Evolutionary conservation across 2,797 vertebrate genomes (phyloP), one percentile per base, ranked within the genome.

Genomic region (Trachops cirrhosus): DNA sequence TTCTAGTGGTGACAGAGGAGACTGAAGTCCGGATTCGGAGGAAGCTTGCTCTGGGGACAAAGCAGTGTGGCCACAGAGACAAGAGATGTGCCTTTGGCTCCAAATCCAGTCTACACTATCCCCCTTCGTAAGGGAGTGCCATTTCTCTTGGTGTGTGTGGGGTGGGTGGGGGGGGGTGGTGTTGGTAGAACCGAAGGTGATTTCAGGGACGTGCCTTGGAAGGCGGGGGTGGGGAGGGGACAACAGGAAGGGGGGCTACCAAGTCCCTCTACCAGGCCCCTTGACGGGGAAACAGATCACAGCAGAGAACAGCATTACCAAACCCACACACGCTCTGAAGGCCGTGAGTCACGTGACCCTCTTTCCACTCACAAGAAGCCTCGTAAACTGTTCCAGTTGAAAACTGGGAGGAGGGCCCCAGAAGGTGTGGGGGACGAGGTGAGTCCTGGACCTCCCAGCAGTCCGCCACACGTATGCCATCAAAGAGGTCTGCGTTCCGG

Each of bases 91-190:
- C 15, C 16, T 84, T 54, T 2, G 34, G 26, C 21, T 79, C 39
- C 59, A 34, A 48, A 9, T 2, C 0, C 19, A 6, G 0, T 7
- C 59, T 12, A 19, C 26, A 16, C 16, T 3, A 5, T 7, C 26
- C n/a, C 21, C 9, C 41, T 54, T 75, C 48, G 59, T 39, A 34
- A 29, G 16, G 22, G 29, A 59, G 22, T 24, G 5, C 44, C n/a
- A 0, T 34, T 32, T 15, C 67, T 41, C 2, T 0, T 26, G 80
- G 11, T 6, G 9, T n/a, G n/a, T n/a, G 9, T 0, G 8, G 18
- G 22, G 39, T n/a, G n/a, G 8, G 5, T 1, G 8, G 44, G 10
- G 18, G 1, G 0, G 5, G 18, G 32, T 10, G 11, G 9, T 75
- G 57, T n/a, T 11, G 6, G 5, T 41, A 78, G 57, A 24, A 9